Evolutionary conservation across 2,888 invertebrate species (phyloP).

Genomic region (Ectemnius cavifrons): DNA sequence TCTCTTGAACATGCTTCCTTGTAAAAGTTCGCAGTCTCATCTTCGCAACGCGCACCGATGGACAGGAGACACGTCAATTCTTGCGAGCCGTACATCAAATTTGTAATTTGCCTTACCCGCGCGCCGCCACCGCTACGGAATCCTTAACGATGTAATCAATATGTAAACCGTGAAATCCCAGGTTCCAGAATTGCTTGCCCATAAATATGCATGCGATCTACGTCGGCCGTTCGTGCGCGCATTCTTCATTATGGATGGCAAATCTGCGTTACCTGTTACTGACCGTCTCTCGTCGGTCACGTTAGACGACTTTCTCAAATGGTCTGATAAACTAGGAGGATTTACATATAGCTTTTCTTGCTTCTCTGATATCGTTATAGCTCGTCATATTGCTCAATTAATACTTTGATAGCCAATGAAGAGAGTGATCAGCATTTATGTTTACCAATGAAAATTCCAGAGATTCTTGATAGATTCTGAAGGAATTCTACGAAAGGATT

Average conservation of each 20-base stretch:
- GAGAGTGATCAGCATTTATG: no score
- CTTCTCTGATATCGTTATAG: no score
- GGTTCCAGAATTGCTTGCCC: constrained; percentile 52
- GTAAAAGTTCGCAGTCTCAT: no score
- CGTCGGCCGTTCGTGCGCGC: constrained; percentile 42
- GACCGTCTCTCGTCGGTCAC: background rate
- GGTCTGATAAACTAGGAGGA: no score
- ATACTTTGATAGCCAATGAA: no score
- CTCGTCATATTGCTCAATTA: no score
- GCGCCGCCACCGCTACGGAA: constrained; percentile 26
- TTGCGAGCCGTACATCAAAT: constrained; percentile 45
- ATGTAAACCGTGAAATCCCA: constrained; percentile 69
- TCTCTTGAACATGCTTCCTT: background rate
- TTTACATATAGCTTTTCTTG: no score
- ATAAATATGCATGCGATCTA: constrained; percentile 72
- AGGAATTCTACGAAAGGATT: no score
- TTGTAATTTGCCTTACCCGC: constrained; percentile 41
- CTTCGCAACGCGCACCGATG: background rate
- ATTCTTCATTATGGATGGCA: constrained; percentile 44
- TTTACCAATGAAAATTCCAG: no score
- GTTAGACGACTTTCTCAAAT: no score
- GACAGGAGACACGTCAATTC: constrained; percentile 36
- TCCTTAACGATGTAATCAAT: constrained; percentile 72
- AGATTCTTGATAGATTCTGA: no score
- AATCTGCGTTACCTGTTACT: background rate